phyloP scores from a whole-genome alignment of 2,888 invertebrate genomes.

The Biston stratarius region DNA sequence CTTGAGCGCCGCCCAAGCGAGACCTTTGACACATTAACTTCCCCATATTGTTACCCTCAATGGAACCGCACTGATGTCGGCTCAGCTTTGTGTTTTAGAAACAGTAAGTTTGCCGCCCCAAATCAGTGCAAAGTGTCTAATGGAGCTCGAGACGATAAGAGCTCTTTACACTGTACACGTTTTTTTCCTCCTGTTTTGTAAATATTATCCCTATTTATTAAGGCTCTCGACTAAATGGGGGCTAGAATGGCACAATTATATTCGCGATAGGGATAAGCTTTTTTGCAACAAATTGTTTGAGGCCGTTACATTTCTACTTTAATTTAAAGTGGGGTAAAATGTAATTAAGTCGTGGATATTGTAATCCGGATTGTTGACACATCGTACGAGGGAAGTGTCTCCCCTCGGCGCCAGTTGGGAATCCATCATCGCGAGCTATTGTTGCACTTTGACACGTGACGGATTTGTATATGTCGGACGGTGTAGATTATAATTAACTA shows the following conservation, averaged over 20 bases:
- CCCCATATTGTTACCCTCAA: constrained; percentile 50
- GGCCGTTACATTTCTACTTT: constrained; percentile 38
- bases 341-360: constrained; percentile 53
- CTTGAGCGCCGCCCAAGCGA: constrained; percentile 46
- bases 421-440: constrained; percentile 42
- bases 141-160: constrained; percentile 75
- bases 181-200: constrained; percentile 72
- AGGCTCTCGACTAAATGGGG: constrained; percentile 25
- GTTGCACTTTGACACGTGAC: constrained; percentile 44
- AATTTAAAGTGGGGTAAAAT: constrained; percentile 46
- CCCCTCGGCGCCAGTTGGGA: constrained; percentile 42
- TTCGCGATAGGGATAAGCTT: constrained; percentile 23
- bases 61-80: constrained; percentile 43
- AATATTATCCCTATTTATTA: constrained; percentile 57
- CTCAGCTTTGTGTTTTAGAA: constrained; percentile 61
- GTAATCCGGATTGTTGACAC: constrained; percentile 68
- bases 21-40: constrained; percentile 57
- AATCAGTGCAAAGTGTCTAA: constrained; percentile 80
- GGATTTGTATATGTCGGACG: constrained; percentile 30
- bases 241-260: constrained; percentile 28
- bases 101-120: constrained; percentile 68
- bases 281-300: constrained; percentile 23
- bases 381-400: constrained; percentile 55
- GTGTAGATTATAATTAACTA: constrained; percentile 38
- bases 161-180: constrained; percentile 73